Percentiles rank a stretch among this genome's conserved stretches.
phyloP scores from a whole-genome alignment of 1,140 invertebrate species.

The Heliconius eleuchia region DNA sequence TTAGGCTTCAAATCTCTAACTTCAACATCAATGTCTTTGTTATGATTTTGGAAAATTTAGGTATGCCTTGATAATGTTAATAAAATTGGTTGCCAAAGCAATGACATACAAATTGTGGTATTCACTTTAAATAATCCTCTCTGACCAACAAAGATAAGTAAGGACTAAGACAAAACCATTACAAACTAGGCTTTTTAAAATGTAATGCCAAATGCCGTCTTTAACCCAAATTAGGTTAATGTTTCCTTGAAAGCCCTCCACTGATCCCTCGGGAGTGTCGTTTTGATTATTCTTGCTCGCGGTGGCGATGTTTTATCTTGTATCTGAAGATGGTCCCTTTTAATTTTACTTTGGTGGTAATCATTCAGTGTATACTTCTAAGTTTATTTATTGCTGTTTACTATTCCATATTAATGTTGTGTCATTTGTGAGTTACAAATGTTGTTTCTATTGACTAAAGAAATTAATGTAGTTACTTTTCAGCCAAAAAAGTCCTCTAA shows the following conservation, averaged over 20 bases:
- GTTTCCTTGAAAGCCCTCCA: constrained; percentile 38
- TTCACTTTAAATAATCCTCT: not conserved
- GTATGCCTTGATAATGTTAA: too few species aligned
- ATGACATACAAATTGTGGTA: not conserved
- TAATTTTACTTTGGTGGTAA: constrained; percentile 4
- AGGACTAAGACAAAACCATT: constrained; percentile 12
- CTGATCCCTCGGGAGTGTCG: constrained; percentile 30
- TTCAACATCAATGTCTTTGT: too few species aligned
- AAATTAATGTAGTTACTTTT: too few species aligned
- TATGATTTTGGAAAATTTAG: too few species aligned
- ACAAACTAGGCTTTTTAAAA: constrained; percentile 19
- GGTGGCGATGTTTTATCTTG: constrained; percentile 27
- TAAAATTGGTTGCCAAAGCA: not conserved
- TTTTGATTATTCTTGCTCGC: constrained; percentile 26
- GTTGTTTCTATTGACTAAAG: too few species aligned
- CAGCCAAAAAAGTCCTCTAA: too few species aligned
- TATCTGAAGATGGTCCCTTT: constrained; percentile 14
- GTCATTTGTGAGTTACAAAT: not conserved
- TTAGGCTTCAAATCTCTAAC: too few species aligned
- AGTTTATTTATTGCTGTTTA: not conserved
- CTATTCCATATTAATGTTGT: not conserved
- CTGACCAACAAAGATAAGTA: not conserved
- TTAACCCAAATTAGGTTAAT: constrained; percentile 44
- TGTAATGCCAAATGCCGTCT: constrained; percentile 24
- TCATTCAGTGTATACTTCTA: not conserved